Base-by-base conservation (phyloP, 2,888 invertebrate genomes). In the Villa cingulata region DNA sequence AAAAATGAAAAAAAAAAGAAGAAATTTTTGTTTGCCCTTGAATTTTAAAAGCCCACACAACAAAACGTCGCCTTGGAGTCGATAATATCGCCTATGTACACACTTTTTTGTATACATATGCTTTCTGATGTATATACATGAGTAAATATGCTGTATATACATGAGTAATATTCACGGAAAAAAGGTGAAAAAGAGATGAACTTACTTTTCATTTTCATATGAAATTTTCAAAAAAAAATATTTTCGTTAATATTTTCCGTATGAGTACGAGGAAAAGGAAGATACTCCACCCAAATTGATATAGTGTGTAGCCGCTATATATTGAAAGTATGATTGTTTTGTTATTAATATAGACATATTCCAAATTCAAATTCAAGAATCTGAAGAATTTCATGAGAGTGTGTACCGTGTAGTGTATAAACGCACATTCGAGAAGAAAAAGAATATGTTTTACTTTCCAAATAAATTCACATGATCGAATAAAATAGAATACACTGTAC, bases 11-110 rank as follows among this genome's bases (percentile, higher is more conserved):
- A 5, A 32, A 32, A 32, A 32, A 32, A 32, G 12, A 12, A 32
- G 12, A 32, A 32, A 32, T 29, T 29, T 32, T 32, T 46, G 46
- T 46, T 46, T 46, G 41, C 47, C 47, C 47, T 47, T 47, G 47
- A 47, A 47, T 43, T 47, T 46, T 43, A 37, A 42, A 37, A 39
- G 45, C 44, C 44, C 37, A 38, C 43, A 37, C 37, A 37, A n/a
- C n/a, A 20, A 38, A 27, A 36, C 38, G 36, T 37, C 34, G n/a
- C 43, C 34, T 34, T n/a, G 27, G 43, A 19, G 37, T 37, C 34
- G 32, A 6, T 12, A 3, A 32, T 12, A 32, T 32, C 6, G 1
- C 1, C 6, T 27, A 9, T 27, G 9, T 27, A 9, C 9, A 27
- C 27, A n/a, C 1, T 27, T 9, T 27, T 9, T 10, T 10, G 27